Base-by-base conservation (phyloP, 1,140 invertebrate genomes). In the Brachionus manjavacas region DNA sequence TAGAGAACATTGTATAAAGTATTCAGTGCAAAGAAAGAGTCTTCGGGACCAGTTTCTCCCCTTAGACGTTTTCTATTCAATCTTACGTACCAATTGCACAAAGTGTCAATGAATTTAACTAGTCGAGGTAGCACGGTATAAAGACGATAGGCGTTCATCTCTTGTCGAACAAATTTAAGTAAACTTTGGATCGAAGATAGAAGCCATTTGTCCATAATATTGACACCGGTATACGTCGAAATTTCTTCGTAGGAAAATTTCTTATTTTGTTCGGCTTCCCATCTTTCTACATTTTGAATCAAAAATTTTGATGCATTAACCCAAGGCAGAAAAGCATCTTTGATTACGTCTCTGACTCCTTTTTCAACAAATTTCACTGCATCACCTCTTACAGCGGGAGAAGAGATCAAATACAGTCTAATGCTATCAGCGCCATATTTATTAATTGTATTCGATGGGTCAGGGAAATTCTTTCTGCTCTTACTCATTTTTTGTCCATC, bases 401-500 rank as follows among this genome's bases (percentile, higher is more conserved):
- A 99, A 91, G 98, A 99, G 85, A 99, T 96, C 35, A 99, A 91
- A 89, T 99, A 99, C 64, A 80, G 88, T 86, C 91, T 92, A 4
- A 99, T 89, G 25, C 97, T 96, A 91, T 99, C 98, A 1, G 97
- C 97, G 14, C 98, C 97, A 91, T 95, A 99, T 88, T 97, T 96
- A 74, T 93, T 89, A 1, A 99, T 93, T 64, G 99, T 91, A 86
- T 95, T 93, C 89, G 96, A 91, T 1, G 97, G 97, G 91, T 99
- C 96, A 0, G 97, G 97, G 90, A 98, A 99, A 89, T 99, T 99
- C 89, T 98, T 97, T 90, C 98, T 98, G 14, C 97, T 92, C 88
- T 99, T 99, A 0, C 96, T 98, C 97, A 98, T 98, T 89, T 98
- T 98, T 88, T 97, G 95, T 4, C 96, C 96, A 90, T 98, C 96